A percentile compares a stretch with the other conserved stretches of the same genome.
These are phyloP conservation scores for Notodonta dromedarius DNA, from an alignment of 2,888 invertebrate genomes.

Conservation along the genomic window DNA sequence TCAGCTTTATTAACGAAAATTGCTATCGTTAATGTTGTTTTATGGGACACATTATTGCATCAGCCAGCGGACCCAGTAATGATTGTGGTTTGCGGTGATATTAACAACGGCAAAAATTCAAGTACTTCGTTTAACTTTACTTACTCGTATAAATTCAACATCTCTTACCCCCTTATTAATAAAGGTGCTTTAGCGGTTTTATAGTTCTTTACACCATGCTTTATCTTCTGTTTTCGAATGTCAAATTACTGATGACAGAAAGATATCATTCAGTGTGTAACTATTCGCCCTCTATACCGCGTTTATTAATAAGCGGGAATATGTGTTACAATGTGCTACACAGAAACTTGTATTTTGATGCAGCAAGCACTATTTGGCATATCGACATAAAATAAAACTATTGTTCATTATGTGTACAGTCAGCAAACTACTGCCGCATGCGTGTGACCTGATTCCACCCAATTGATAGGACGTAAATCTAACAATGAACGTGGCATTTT, in stretches of 20 bases:
- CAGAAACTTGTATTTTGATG: neutral
- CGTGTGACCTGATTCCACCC: conserved; percentile 16
- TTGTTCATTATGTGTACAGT: conserved; percentile 1
- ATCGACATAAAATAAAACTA: neutral
- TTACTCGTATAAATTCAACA: no score
- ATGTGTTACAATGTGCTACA: no score
- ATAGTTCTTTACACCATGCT: no score
- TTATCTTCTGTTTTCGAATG: no score
- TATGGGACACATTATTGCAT: neutral
- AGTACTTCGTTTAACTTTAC: neutral
- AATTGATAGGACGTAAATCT: conserved; percentile 18
- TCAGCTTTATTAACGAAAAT: conserved; percentile 1
- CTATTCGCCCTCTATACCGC: no score
- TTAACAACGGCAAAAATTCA: neutral
- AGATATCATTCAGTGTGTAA: no score
- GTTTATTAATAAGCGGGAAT: no score
- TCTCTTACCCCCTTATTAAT: no score
- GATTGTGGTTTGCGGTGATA: neutral
- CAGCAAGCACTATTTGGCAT: neutral
- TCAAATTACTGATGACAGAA: no score
- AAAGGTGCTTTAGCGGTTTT: no score
- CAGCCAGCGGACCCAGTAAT: neutral
- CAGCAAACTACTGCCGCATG: conserved; percentile 12
- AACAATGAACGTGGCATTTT: neutral
- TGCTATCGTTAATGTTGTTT: neutral